A percentile compares a stretch with the other conserved stretches of the same genome.
Conservation (phyloP, 2,797 vertebrate species). For the Neosilurus mollespiculum region DNA sequence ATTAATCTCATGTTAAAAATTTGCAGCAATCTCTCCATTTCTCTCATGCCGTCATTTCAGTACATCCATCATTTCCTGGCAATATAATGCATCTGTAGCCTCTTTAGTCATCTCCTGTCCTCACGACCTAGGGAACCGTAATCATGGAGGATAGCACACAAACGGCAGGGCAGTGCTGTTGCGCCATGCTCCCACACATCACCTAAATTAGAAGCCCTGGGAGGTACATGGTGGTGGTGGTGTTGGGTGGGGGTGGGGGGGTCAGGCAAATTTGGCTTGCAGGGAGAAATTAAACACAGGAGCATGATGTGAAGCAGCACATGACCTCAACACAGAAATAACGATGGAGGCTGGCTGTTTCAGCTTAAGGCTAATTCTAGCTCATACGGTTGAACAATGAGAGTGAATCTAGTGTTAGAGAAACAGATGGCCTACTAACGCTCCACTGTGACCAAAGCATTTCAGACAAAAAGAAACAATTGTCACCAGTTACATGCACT, state of each 20-base stretch:
- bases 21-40: constrained; percentile 7
- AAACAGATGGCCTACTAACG: not conserved
- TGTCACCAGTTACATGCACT: not conserved
- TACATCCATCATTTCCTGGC: constrained; percentile 4
- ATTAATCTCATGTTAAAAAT: not conserved
- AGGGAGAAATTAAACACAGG: not conserved
- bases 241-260: not conserved
- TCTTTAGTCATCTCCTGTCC: not conserved
- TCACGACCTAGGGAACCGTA: not conserved
- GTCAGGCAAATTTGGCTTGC: not conserved
- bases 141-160: not conserved
- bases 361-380: not conserved
- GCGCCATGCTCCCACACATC: not conserved
- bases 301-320: not conserved
- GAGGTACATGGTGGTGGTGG: no score
- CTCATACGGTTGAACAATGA: not conserved
- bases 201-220: not conserved
- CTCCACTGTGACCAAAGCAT: not conserved
- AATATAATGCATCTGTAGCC: constrained; percentile 21
- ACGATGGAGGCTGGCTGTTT: not conserved
- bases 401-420: not conserved
- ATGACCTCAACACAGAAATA: constrained; percentile 4
- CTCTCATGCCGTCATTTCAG: constrained; percentile 2
- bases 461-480: not conserved
- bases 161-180: not conserved